A percentile compares a stretch with the other conserved stretches of the same genome.
Evolutionary conservation across 2,888 invertebrate genomes (phyloP).

Genomic region (Cylindroiulus punctatus): DNA sequence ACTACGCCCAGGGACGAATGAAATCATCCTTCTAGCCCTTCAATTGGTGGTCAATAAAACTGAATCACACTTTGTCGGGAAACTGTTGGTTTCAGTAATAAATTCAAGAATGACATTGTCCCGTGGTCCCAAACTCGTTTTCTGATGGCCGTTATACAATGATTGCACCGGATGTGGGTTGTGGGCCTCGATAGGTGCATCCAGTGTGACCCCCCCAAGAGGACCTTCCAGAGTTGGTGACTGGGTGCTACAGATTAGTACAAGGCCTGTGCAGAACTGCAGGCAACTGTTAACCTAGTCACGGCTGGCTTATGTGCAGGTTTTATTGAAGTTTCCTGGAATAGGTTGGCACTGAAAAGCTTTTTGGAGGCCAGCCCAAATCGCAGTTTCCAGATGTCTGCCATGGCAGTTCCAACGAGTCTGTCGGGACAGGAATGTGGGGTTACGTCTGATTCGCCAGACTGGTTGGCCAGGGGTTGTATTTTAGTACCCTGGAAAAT

Average conservation of each 20-base stretch:
- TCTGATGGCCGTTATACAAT: background rate
- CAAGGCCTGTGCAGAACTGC: too few relatives aligned
- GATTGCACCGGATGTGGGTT: too few relatives aligned
- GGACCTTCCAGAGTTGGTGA: too few relatives aligned
- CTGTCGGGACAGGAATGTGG: conserved; percentile 23
- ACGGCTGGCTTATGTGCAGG: background rate
- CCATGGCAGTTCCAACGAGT: conserved; percentile 9
- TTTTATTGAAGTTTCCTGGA: background rate
- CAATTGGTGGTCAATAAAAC: conserved; percentile 19
- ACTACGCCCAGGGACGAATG: background rate
- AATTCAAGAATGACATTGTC: background rate
- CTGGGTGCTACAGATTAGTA: too few relatives aligned
- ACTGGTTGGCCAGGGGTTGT: conserved; percentile 15
- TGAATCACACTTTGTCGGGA: conserved; percentile 5
- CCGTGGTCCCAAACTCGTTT: background rate
- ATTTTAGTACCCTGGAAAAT: background rate
- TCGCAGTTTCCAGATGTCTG: conserved; percentile 34
- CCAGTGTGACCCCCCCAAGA: too few relatives aligned
- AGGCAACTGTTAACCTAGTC: background rate
- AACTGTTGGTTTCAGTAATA: background rate
- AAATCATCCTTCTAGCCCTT: background rate
- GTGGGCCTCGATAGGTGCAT: too few relatives aligned
- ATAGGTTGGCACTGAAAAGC: background rate
- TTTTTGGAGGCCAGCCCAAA: background rate
- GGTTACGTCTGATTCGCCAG: conserved; percentile 36